phyloP scores from a whole-genome alignment of 2,888 invertebrate genomes.

The Agrilus cyanescens region DNA sequence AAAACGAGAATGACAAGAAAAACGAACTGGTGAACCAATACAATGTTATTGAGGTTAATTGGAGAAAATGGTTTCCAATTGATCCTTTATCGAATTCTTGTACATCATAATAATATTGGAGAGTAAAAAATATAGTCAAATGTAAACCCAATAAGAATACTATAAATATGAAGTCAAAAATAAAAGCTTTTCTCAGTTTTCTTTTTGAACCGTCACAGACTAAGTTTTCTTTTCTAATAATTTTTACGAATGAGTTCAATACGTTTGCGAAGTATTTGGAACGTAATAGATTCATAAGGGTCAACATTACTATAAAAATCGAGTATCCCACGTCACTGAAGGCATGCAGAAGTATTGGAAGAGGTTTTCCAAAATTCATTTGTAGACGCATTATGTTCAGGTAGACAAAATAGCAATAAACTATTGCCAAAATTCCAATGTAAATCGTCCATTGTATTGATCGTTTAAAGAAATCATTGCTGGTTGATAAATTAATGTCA shows the following conservation, averaged over 20 bases:
- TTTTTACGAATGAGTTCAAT: slow-evolving; percentile 21
- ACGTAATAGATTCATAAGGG: slow-evolving; percentile 21
- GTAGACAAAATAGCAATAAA: too few relatives aligned
- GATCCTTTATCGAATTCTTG: slow-evolving; percentile 20
- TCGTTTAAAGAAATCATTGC: too few relatives aligned
- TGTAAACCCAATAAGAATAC: slow-evolving; percentile 17
- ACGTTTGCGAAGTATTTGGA: slow-evolving; percentile 23
- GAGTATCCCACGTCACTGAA: slow-evolving; percentile 27
- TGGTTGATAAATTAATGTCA: too few relatives aligned
- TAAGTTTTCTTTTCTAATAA: slow-evolving; percentile 23
- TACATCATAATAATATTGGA: slow-evolving; percentile 23
- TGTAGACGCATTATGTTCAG: too few relatives aligned
- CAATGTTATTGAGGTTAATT: slow-evolving; percentile 26
- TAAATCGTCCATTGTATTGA: too few relatives aligned
- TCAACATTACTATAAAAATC: slow-evolving; percentile 23
- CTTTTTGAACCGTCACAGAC: slow-evolving; percentile 24
- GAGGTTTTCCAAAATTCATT: slow-evolving; percentile 16
- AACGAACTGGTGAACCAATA: slow-evolving; percentile 6
- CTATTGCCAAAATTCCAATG: too few relatives aligned
- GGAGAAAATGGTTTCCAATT: slow-evolving; percentile 23
- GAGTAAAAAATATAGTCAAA: slow-evolving; percentile 8
- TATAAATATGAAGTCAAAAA: slow-evolving; percentile 22
- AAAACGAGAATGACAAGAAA: too few relatives aligned
- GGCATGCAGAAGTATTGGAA: slow-evolving; percentile 25
- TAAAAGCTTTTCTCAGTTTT: slow-evolving; percentile 14